These are phyloP conservation scores for Datnioides undecimradiatus DNA, from an alignment of 2,113 vertebrate species.

Conservation along the genomic window DNA sequence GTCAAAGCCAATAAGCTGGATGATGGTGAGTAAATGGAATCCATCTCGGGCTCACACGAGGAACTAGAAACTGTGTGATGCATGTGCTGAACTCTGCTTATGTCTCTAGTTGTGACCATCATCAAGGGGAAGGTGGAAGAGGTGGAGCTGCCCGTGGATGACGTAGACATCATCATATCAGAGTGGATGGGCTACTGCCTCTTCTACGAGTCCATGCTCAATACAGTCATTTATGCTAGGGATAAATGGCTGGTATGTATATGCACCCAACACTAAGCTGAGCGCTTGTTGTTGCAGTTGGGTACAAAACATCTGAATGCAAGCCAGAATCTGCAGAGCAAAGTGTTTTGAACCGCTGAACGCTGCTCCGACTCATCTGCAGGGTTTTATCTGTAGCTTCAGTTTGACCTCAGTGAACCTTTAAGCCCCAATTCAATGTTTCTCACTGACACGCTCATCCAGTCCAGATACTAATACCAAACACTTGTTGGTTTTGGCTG, in stretches of 20 bases:
- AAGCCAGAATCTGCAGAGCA: background rate
- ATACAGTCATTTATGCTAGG: constrained; percentile 92
- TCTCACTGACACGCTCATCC: too few species aligned
- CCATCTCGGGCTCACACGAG: background rate
- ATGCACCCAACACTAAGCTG: background rate
- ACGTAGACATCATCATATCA: constrained; percentile 95
- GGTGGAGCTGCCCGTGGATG: constrained; percentile 91
- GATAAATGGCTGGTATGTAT: constrained; percentile 95
- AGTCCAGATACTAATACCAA: background rate
- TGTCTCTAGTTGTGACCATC: constrained; percentile 90
- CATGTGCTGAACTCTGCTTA: background rate
- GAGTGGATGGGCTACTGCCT: constrained; percentile 98
- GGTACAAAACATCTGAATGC: too few species aligned
- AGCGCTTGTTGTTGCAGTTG: background rate
- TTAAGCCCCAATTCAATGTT: too few species aligned
- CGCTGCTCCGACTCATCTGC: too few species aligned
- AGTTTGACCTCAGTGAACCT: too few species aligned
- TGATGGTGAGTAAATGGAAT: constrained; percentile 83
- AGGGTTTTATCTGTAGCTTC: background rate
- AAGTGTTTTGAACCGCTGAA: background rate
- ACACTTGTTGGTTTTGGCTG: background rate
- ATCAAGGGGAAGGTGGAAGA: constrained; percentile 97
- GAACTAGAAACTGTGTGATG: too few species aligned
- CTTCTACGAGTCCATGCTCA: constrained; percentile 96
- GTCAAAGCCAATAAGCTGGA: constrained; percentile 95